These are phyloP conservation scores for Oreochromis tanganicae DNA, from an alignment of 2,113 vertebrate species.

Conservation along the genomic window DNA sequence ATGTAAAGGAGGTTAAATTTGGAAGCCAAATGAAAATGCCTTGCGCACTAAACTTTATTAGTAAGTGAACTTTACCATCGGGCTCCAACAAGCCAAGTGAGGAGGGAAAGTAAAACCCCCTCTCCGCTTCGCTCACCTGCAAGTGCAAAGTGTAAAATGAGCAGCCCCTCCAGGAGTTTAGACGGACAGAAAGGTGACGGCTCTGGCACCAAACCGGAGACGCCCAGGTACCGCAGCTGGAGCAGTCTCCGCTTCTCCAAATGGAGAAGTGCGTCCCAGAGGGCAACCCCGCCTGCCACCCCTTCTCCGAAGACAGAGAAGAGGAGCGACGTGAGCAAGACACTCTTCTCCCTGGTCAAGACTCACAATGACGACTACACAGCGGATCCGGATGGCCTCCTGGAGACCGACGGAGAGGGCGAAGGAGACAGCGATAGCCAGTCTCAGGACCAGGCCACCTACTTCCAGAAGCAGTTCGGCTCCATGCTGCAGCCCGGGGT, in stretches of 20 bases:
- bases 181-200: slow-evolving; percentile 41
- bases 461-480: slow-evolving; percentile 84
- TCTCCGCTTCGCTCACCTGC: neutral
- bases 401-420: neutral
- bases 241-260: slow-evolving; percentile 53
- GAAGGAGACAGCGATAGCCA: neutral
- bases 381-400: slow-evolving; percentile 37
- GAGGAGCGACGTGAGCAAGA: slow-evolving; percentile 49
- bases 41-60: neutral
- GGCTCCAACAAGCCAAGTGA: neutral
- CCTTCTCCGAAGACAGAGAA: slow-evolving; percentile 39
- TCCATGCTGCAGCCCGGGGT: slow-evolving; percentile 89
- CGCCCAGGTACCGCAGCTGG: slow-evolving; percentile 41
- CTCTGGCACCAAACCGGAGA: slow-evolving; percentile 38
- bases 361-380: slow-evolving; percentile 62
- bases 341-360: slow-evolving; percentile 59
- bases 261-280: slow-evolving; percentile 59
- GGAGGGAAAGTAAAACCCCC: accelerated
- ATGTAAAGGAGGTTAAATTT: neutral
- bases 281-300: slow-evolving; percentile 30
- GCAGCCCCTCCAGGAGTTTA: slow-evolving; percentile 26
- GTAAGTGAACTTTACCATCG: neutral
- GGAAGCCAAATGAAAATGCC: neutral
- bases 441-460: slow-evolving; percentile 46
- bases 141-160: slow-evolving; percentile 13